A percentile compares a stretch with the other conserved stretches of the same genome.
Evolutionary conservation across 2,888 invertebrate species (phyloP).

Genomic region (Frankliniella fusca): DNA sequence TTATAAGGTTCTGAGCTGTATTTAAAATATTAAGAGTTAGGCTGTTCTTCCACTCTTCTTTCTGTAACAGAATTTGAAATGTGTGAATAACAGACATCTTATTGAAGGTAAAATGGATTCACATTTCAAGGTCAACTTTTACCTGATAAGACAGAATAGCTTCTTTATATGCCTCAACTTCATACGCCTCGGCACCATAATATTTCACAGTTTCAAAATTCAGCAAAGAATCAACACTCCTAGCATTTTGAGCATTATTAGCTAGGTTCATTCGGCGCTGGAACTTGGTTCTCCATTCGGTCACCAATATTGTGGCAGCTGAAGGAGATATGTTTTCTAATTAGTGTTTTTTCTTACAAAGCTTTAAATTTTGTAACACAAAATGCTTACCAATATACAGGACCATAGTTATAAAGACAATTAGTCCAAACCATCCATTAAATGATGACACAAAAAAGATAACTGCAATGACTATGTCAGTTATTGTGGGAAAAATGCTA

Average conservation of each 20-base stretch:
- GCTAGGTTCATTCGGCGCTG: conserved; percentile 89
- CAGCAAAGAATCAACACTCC: conserved; percentile 90
- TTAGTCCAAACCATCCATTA: conserved; percentile 91
- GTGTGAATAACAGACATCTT: not conserved
- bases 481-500: conserved; percentile 86
- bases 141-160: conserved; percentile 85
- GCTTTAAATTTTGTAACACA: conserved; percentile 9
- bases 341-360: conserved; percentile 29
- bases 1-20: conserved; percentile 83
- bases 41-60: conserved; percentile 83
- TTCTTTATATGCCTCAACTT: conserved; percentile 76
- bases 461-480: conserved; percentile 88
- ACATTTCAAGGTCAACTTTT: conserved; percentile 36
- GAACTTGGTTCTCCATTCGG: conserved; percentile 97
- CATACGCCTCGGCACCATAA: conserved; percentile 90
- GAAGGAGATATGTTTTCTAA: conserved; percentile 35
- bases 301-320: conserved; percentile 84
- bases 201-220: conserved; percentile 99
- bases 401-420: conserved; percentile 89
- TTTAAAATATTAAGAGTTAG: conserved; percentile 87
- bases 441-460: conserved; percentile 82
- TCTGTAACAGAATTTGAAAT: conserved; percentile 52
- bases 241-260: conserved; percentile 86
- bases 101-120: not conserved
- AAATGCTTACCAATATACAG: conserved; percentile 78